Base-by-base conservation (phyloP, 2,888 invertebrate genomes). In the Cheilosia urbana region DNA sequence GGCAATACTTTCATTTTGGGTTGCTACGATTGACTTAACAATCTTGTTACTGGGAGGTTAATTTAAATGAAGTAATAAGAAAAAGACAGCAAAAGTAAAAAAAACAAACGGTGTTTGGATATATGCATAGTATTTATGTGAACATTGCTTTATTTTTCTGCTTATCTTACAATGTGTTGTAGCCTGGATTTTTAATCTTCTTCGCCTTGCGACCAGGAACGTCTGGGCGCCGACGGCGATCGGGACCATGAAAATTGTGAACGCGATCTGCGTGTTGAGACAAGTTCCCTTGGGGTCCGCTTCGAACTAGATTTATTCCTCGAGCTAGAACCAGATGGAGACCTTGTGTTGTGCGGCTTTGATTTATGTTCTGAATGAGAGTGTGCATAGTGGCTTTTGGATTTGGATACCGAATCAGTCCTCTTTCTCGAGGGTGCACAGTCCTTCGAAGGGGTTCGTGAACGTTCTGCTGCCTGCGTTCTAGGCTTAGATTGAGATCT, bases 231-330 rank as follows among this genome's bases (percentile, higher is more conserved):
- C 4, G 88, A 88, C 6, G 83, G 84, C 0, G 88, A 87, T 11
- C 87, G 87, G 15, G 88, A 88, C 73, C 80, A 87, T 27, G 75
- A 69, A 4, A 57, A 9, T 1, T 71, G 78, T n/a, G 87, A 87
- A 57, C 77, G 71, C 0, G 89, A 87, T 34, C 87, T 79, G 27
- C 87, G 88, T 37, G 80, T 85, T 30, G 84, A 84, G 7, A 79
- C 84, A n/a, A 84, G 84, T 62, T 51, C 40, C 24, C 66, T 83
- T 11, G 81, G 45, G 9, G 37, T 58, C 11, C 60, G 69, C 37
- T 60, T 63, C 9, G 60, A 58, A 9, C 2, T 19, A 1, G 72
- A 21, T 58, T 77, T 68, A 21, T 47, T 72, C 13, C 71, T 53
- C 15, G 57, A 21, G 30, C 9, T 15, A 9, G 73, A 78, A 19